Evolutionary conservation across 1,140 invertebrate species (phyloP), one percentile per base, ranked within the genome.

Genomic region (Calosoma granatense): DNA sequence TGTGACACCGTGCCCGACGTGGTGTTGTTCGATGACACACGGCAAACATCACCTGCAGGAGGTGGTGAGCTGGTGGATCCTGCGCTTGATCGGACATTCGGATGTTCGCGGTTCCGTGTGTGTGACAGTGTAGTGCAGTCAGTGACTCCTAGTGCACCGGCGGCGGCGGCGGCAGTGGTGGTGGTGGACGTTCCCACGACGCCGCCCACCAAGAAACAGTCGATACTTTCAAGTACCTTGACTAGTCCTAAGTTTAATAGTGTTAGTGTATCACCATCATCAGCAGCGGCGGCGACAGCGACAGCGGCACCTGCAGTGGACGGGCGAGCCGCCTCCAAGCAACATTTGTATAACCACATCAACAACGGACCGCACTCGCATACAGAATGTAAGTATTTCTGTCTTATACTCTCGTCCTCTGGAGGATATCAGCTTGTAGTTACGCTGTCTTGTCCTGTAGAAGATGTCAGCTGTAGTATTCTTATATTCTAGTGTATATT

Each of bases 161-260:
- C 54, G 41, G 51, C 41, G 47, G 19, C 54, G 19, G 20, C 54
- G 22, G 21, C 41, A 56, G 19, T 39, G 19, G 20, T 39, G 22
- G 21, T 22, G n/a, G 56, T 39, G 53, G 19, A 23, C 22, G 23
- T 19, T 52, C 6, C 22, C 47, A n/a, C 23, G 47, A 53, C 55
- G 53, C 39, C 58, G n/a, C n/a, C n/a, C n/a, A n/a, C n/a, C 47
- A 60, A 63, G 22, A 62, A 56, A 58, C 54, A 60, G 22, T 59
- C 59, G 41, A 53, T 54, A 55, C 21, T 58, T 63, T 61, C 64
- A 53, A 67, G 61, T 65, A 69, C 64, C 64, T 66, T 64, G 56
- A 63, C 67, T 69, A 69, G 66, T 69, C 67, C 63, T 63, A 69
- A 67, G 61, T 59, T 62, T 55, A 67, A 69, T 60, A 69, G 62